These are phyloP conservation scores for Sesia bembeciformis DNA, from an alignment of 2,888 invertebrate species.

Conservation along the genomic window DNA sequence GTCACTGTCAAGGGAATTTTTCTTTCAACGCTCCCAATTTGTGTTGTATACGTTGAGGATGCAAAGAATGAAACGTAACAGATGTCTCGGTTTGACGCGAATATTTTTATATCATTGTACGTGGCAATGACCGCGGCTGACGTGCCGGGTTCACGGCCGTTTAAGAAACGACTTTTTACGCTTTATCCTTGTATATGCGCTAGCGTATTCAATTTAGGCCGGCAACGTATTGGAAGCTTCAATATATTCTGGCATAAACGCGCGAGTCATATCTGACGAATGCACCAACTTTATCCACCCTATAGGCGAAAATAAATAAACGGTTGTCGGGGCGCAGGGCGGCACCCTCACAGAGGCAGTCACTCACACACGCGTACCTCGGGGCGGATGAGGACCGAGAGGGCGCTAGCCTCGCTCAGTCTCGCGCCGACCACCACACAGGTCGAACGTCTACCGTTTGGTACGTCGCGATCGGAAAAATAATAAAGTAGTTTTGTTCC, in stretches of 20 bases:
- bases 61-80: slow-evolving; percentile 6
- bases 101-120: slow-evolving; percentile 58
- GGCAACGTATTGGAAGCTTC: neutral
- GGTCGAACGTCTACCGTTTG: slow-evolving; percentile 46
- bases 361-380: slow-evolving; percentile 38
- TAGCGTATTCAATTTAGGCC: neutral
- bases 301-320: slow-evolving; percentile 59
- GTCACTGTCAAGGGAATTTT: slow-evolving; percentile 15
- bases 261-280: slow-evolving; percentile 16
- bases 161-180: slow-evolving; percentile 37
- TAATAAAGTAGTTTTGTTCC: slow-evolving; percentile 67
- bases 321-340: slow-evolving; percentile 28
- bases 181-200: slow-evolving; percentile 9
- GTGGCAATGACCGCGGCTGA: slow-evolving; percentile 65
- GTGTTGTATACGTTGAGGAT: neutral
- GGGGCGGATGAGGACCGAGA: slow-evolving; percentile 39
- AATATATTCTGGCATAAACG: slow-evolving; percentile 1
- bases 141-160: slow-evolving; percentile 63
- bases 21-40: neutral
- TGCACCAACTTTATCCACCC: slow-evolving; percentile 38
- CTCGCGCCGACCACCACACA: slow-evolving; percentile 63
- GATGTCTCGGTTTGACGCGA: slow-evolving; percentile 43
- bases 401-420: slow-evolving; percentile 59
- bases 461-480: slow-evolving; percentile 53
- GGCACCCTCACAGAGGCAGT: slow-evolving; percentile 32